Evolutionary conservation across 2,797 vertebrate genomes (phyloP), one percentile per base, ranked within the genome.

Genomic region (Enteromius unitaeniatus): DNA sequence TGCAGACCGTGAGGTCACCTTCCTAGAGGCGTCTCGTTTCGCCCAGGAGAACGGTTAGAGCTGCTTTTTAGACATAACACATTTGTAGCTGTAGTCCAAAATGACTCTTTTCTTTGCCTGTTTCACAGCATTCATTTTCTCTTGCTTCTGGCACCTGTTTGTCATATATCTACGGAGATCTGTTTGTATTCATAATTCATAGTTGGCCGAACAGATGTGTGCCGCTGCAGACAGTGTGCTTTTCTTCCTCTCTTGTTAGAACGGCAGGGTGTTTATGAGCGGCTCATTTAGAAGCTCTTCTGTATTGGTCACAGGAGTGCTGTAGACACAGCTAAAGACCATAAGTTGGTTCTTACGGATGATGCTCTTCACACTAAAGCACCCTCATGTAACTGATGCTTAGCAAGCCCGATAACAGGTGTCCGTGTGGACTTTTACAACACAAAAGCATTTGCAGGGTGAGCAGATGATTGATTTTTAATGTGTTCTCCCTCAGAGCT

Each of bases 21-120:
- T 98, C 91, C 90, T 98, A 78, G 97, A 98, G 88, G 97, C 97
- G 0, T 98, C 97, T 0, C 96, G 97, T 79, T 98, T 98, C n/a
- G 97, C 97, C 79, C 97, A 98, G 88, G 97, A 98, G 92, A 98
- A 98, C 0, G 97, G 97, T 98, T 31, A 78, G 58, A n/a, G 40
- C n/a, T 78, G 40, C 58, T 47, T 40, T 45, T 77, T 10, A 45
- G 21, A 21, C 51, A 1, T n/a, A 40, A 13, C 28, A 9, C 6
- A 9, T 58, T 75, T 55, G 6, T 15, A 58, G 14, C 47, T 51
- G 1, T 3, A 51, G 21, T 37, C 5, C 3, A 6, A 8, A 34
- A 55, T 6, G 31, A 74, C 31, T 74, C 3, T 14, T 70, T 45
- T 45, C 40, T 28, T 72, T 47, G 14, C 1, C 42, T 10, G 7